phyloP scores from a whole-genome alignment of 2,888 invertebrate genomes.

The Hofmannophila pseudospretella region DNA sequence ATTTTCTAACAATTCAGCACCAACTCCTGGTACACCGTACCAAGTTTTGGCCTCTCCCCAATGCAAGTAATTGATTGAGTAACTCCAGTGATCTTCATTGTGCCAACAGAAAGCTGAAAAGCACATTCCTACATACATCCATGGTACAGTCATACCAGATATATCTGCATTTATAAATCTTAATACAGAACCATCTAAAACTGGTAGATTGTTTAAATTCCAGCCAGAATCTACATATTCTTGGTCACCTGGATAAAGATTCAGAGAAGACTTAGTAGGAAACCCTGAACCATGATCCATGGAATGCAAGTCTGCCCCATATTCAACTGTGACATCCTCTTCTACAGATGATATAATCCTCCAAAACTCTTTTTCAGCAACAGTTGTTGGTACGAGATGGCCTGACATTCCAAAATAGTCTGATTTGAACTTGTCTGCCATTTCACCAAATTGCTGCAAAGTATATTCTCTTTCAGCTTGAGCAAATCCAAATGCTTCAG shows the following conservation, averaged over 20 bases:
- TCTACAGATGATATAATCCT: slow-evolving; percentile 84
- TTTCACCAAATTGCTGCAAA: slow-evolving; percentile 85
- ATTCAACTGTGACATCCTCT: slow-evolving; percentile 86
- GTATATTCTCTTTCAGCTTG: slow-evolving; percentile 85
- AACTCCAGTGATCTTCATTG: slow-evolving; percentile 91
- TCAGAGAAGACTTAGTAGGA: slow-evolving; percentile 81
- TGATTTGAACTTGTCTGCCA: slow-evolving; percentile 87
- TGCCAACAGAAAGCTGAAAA: slow-evolving; percentile 92
- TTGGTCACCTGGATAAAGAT: slow-evolving; percentile 79
- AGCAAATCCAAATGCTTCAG: slow-evolving; percentile 86
- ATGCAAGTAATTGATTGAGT: slow-evolving; percentile 88
- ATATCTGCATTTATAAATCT: slow-evolving; percentile 86
- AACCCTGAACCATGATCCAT: slow-evolving; percentile 88
- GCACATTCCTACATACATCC: slow-evolving; percentile 93
- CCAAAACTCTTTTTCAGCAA: slow-evolving; percentile 88
- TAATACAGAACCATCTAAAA: slow-evolving; percentile 83
- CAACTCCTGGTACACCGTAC: slow-evolving; percentile 86
- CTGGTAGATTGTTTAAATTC: slow-evolving; percentile 88
- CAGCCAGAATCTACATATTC: slow-evolving; percentile 83
- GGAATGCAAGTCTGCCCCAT: slow-evolving; percentile 88
- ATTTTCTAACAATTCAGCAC: slow-evolving; percentile 83
- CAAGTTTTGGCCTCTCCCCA: slow-evolving; percentile 91
- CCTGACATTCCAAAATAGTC: slow-evolving; percentile 85
- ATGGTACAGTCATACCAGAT: slow-evolving; percentile 85
- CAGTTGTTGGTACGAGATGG: slow-evolving; percentile 77